phyloP scores from a whole-genome alignment of 1,140 invertebrate species.

The Drosophila nikananu region DNA sequence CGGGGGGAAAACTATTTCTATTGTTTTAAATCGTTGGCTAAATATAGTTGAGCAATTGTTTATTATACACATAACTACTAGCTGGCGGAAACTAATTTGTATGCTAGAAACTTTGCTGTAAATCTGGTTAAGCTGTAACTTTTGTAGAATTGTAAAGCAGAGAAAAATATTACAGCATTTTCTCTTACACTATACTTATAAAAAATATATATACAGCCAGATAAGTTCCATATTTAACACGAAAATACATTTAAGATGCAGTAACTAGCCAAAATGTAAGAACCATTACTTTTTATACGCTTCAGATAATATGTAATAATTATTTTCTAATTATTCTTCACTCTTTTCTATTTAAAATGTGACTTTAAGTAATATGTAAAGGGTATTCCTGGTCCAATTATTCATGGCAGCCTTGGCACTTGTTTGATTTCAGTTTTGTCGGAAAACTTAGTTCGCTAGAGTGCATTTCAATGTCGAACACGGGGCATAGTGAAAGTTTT shows the following conservation, averaged over 20 bases:
- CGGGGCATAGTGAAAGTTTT: conserved; percentile 32
- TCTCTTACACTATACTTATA: not conserved
- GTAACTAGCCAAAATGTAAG: not conserved
- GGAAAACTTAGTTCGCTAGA: conserved; percentile 19
- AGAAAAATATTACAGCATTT: not conserved
- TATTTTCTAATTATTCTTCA: not conserved
- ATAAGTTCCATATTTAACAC: not conserved
- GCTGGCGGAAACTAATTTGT: conserved; percentile 1
- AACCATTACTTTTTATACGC: not conserved
- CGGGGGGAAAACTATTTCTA: not conserved
- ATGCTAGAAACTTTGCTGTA: not conserved
- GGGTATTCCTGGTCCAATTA: not conserved
- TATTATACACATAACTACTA: not conserved
- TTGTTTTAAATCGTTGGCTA: conserved; percentile 11
- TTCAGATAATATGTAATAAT: not conserved
- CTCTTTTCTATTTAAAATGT: not conserved
- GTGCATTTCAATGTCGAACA: conserved; percentile 52
- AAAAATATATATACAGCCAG: not conserved
- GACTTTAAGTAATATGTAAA: not conserved
- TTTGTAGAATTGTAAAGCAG: not conserved
- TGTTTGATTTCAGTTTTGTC: conserved; percentile 23
- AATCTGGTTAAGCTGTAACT: not conserved
- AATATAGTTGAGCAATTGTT: conserved; percentile 10
- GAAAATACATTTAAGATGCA: not conserved
- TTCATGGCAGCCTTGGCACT: conserved; percentile 7